A percentile compares a stretch with the other conserved stretches of the same genome.
These are phyloP conservation scores for Solenopsis invicta DNA, from an alignment of 1,140 invertebrate genomes.

Conservation along the genomic window DNA sequence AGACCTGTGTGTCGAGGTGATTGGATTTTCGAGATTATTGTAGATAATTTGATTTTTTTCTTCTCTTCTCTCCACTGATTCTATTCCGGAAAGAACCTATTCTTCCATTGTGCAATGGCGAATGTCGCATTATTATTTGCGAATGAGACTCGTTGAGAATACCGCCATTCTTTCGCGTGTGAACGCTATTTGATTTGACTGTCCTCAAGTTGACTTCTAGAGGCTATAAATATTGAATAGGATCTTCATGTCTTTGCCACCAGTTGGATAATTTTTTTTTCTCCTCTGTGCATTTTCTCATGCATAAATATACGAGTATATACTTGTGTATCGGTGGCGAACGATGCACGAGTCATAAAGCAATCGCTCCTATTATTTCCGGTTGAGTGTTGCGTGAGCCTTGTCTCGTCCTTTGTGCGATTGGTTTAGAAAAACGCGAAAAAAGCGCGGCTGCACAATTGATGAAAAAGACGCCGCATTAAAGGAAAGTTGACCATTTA, in stretches of 20 bases:
- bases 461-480: no score
- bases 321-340: not conserved
- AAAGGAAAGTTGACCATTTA: no score
- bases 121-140: not conserved
- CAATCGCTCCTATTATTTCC: constrained; percentile 31
- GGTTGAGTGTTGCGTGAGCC: not conserved
- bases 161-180: not conserved
- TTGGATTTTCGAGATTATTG: constrained; percentile 8
- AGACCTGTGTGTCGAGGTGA: not conserved
- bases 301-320: not conserved
- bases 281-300: not conserved
- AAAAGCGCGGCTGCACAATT: not conserved
- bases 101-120: not conserved
- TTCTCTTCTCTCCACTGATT: no score
- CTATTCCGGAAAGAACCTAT: not conserved
- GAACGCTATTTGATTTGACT: no score
- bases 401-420: not conserved
- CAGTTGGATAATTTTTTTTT: not conserved
- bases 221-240: not conserved
- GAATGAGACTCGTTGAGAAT: not conserved
- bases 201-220: not conserved
- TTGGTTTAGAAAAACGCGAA: not conserved
- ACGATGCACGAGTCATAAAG: constrained; percentile 9
- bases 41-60: not conserved
- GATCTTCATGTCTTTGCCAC: not conserved